Evolutionary conservation across 2,888 invertebrate genomes (phyloP).

Genomic region (Xestoiulus laeticollis): DNA sequence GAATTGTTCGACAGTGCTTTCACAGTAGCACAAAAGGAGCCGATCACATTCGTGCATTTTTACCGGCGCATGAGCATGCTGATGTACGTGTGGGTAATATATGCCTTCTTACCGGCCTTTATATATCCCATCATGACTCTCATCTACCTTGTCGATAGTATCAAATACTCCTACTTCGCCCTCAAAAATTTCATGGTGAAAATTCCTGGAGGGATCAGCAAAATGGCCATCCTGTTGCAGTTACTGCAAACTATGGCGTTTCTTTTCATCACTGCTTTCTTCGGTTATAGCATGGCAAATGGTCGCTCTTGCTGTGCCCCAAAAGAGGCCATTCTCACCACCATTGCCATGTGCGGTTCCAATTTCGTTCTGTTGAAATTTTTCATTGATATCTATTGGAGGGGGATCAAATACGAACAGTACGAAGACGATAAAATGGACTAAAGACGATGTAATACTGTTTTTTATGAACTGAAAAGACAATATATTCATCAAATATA

Average conservation of each 20-base stretch:
- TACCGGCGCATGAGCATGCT: not conserved
- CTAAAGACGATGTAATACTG: too few species aligned
- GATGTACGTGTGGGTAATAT: not conserved
- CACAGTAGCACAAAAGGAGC: not conserved
- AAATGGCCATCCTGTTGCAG: not conserved
- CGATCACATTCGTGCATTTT: not conserved
- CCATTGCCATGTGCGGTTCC: not conserved
- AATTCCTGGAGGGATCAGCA: not conserved
- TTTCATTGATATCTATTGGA: not conserved
- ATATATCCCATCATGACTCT: not conserved
- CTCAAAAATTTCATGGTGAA: not conserved
- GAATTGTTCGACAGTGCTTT: not conserved
- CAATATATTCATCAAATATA: too few species aligned
- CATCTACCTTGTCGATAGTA: not conserved
- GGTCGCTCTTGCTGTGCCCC: not conserved
- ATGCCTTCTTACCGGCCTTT: not conserved
- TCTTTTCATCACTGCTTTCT: not conserved
- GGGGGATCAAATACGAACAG: not conserved
- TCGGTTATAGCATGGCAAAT: not conserved
- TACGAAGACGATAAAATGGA: not conserved
- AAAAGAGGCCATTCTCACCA: not conserved
- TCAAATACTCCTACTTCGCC: not conserved
- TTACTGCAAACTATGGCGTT: not conserved
- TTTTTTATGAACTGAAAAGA: too few species aligned
- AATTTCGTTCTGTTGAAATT: not conserved